Conservation (phyloP, 1,140 invertebrate species). For the Panulirus ornatus region DNA sequence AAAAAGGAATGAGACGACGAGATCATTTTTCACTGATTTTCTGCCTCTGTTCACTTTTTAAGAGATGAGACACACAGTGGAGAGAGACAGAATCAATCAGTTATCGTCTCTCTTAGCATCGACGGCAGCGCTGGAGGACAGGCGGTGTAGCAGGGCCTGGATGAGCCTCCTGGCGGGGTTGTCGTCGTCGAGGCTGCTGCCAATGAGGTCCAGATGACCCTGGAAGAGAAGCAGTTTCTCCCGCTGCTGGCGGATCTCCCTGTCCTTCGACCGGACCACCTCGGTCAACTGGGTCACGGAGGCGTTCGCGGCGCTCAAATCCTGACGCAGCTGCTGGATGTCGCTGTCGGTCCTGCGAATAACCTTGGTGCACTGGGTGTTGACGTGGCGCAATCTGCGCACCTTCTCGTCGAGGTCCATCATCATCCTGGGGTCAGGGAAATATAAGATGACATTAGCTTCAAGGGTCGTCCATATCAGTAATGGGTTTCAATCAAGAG, state of each 20-base stretch:
- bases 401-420: background rate
- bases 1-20: too few relatives aligned
- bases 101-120: too few relatives aligned
- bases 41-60: too few relatives aligned
- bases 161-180: slow-evolving; percentile 22
- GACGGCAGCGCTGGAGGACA: too few relatives aligned
- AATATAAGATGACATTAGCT: too few relatives aligned
- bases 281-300: background rate
- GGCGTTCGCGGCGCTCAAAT: background rate
- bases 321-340: background rate
- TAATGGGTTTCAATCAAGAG: too few relatives aligned
- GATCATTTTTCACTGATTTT: too few relatives aligned
- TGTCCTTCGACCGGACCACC: background rate
- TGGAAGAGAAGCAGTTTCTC: slow-evolving; percentile 6
- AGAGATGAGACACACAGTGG: too few relatives aligned
- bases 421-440: background rate
- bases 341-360: slow-evolving; percentile 1
- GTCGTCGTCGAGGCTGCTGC: slow-evolving; percentile 41
- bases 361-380: slow-evolving; percentile 13
- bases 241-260: background rate
- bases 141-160: background rate
- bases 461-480: too few relatives aligned
- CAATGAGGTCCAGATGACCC: slow-evolving; percentile 27
- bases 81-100: too few relatives aligned
- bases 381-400: background rate